Percentiles rank a stretch among this genome's conserved stretches.
These are phyloP conservation scores for Lamproptera curius DNA, from an alignment of 2,888 invertebrate genomes.

Conservation along the genomic window DNA sequence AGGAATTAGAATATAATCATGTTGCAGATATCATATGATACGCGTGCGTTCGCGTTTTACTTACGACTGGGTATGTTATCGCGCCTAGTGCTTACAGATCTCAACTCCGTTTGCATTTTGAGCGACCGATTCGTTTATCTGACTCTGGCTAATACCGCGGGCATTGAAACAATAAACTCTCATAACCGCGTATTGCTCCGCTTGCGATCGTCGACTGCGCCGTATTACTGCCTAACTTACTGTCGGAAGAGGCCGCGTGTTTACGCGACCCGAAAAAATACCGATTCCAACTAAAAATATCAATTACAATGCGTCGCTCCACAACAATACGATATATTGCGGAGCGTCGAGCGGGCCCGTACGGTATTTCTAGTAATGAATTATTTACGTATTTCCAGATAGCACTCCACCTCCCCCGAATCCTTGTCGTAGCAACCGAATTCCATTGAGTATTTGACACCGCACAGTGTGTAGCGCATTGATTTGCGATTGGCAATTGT, in stretches of 20 bases:
- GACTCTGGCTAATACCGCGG: constrained; percentile 22
- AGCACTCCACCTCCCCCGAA: constrained; percentile 83
- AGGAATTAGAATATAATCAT: constrained; percentile 33
- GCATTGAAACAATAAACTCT: constrained; percentile 38
- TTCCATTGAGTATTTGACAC: constrained; percentile 69
- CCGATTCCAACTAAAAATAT: constrained; percentile 75
- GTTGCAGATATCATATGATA: constrained; percentile 2
- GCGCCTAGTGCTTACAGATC: constrained; percentile 59
- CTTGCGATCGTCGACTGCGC: constrained; percentile 58
- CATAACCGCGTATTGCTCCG: constrained; percentile 54
- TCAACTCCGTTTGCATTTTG: constrained; percentile 58
- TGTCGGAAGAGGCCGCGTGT: constrained; percentile 65
- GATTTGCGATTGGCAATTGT: constrained; percentile 37
- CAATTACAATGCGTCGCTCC: constrained; percentile 70
- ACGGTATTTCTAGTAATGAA: constrained; percentile 55
- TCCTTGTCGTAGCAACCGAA: constrained; percentile 82
- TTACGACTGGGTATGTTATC: constrained; percentile 70
- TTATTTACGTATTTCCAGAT: constrained; percentile 83
- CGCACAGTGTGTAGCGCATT: constrained; percentile 50
- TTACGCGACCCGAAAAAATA: constrained; percentile 72
- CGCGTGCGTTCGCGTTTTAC: constrained; percentile 41
- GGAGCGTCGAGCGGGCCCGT: constrained; percentile 48
- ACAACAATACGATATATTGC: constrained; percentile 56
- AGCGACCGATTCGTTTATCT: constrained; percentile 25
- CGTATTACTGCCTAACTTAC: constrained; percentile 45